A percentile compares a stretch with the other conserved stretches of the same genome.
Conservation (phyloP, 2,888 invertebrate species). For the Idaea aversata region DNA sequence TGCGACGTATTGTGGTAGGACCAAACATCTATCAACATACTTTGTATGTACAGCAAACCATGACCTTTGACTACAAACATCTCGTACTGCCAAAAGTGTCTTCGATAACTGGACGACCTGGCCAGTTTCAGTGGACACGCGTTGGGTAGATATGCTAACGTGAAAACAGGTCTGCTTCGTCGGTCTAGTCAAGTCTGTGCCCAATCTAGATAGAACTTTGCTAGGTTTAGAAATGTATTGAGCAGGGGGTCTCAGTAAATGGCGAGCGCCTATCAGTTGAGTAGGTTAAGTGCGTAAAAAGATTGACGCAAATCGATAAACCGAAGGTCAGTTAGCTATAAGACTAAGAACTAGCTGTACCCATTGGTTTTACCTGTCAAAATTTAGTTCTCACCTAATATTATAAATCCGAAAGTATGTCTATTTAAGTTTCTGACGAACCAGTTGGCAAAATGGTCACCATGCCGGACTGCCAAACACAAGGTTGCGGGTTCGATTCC, state of each 20-base stretch:
- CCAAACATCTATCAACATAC: background rate
- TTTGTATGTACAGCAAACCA: background rate
- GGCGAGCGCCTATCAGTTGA: background rate
- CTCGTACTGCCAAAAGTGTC: background rate
- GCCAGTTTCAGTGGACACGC: background rate
- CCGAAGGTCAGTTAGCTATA: background rate
- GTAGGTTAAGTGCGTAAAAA: conserved; percentile 1
- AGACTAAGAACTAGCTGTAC: background rate
- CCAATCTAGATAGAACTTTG: background rate
- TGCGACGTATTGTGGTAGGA: background rate
- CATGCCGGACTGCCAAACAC: too few species aligned
- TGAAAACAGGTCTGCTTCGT: background rate
- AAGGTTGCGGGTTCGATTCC: too few species aligned
- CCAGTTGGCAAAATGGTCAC: too few species aligned
- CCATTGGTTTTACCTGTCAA: background rate
- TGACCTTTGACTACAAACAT: background rate
- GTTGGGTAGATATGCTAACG: background rate
- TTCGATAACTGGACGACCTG: background rate
- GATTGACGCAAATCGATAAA: background rate
- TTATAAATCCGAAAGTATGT: too few species aligned
- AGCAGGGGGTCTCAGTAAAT: background rate
- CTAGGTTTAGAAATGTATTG: background rate
- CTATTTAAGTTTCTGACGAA: too few species aligned
- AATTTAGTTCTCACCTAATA: too few species aligned
- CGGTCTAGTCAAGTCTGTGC: background rate